Evolutionary conservation across 1,140 invertebrate species (phyloP).

Genomic region (Cotesia typhae): DNA sequence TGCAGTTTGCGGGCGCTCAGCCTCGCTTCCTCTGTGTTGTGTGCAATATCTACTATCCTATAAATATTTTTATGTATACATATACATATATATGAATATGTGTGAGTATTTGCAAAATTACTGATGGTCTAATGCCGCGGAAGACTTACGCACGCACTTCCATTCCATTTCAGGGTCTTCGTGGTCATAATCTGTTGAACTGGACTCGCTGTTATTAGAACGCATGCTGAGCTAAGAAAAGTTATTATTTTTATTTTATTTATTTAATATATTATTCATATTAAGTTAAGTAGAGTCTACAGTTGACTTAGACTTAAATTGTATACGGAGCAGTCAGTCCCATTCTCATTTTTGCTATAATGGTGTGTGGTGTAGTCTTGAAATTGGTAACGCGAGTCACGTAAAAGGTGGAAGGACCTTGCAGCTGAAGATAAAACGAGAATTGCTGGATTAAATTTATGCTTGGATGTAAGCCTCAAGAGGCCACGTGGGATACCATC

Average conservation of each 20-base stretch:
- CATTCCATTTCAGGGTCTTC: constrained; percentile 13
- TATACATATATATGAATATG: background rate
- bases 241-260: too few relatives aligned
- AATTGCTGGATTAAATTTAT: constrained; percentile 31
- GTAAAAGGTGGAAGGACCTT: constrained; percentile 23
- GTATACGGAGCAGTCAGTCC: background rate
- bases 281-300: constrained; percentile 3
- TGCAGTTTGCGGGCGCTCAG: constrained; percentile 29
- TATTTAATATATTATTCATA: background rate
- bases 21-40: constrained; percentile 45
- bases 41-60: background rate
- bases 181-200: constrained; percentile 17
- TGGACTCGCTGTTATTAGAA: constrained; percentile 15
- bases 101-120: background rate
- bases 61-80: background rate
- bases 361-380: too few relatives aligned
- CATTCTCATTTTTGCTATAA: too few relatives aligned
- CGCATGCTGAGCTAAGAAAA: constrained; percentile 16
- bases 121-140: background rate
- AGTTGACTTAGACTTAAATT: background rate
- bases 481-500: constrained; percentile 19
- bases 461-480: constrained; percentile 19
- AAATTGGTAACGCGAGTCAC: constrained; percentile 10
- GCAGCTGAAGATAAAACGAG: constrained; percentile 27
- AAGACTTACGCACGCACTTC: constrained; percentile 22